Base-by-base conservation (phyloP, 2,113 vertebrate species). In the Ceuthmochares aereus region DNA sequence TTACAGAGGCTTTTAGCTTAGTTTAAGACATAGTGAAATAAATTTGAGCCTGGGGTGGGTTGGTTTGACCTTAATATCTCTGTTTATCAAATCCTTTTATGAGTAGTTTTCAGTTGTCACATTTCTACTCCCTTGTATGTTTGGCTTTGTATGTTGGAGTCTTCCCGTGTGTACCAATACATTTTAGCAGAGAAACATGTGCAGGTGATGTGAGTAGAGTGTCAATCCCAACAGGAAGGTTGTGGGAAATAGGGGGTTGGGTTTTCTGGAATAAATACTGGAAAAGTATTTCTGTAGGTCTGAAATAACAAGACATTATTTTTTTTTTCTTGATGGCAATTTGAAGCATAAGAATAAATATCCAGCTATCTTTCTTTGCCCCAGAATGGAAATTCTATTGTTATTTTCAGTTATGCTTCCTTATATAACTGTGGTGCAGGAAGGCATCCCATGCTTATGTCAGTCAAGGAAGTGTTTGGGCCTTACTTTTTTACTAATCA, bases 231-330 rank as follows among this genome's bases (percentile, higher is more conserved):
- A 34, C 29, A 58, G 17, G 26, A 67, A 70, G 68, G 16, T 3
- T 21, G 6, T 2, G 2, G 19, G 5, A 9, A 40, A 2, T 26
- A 32, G 21, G 21, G 2, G 15, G 5, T 4, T 1, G 7, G 1
- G 1, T 4, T 10, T 45, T 74, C 59, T 30, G 1, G 62, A 15
- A 8, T 10, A 10, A 52, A 2, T 40, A 11, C 10, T 58, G n/a
- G 54, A 49, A 52, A 69, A 40, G 9, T 37, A 8, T 84, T 92
- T 90, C 10, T 45, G 25, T 36, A 12, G 8, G 8, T 78, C 37
- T 75, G 60, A 81, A 84, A 66, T 43, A 81, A 19, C 1, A 8
- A 54, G 9, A 5, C 3, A 23, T 23, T 15, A n/a, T 11, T 6
- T 56, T 6, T 56, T 34, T 34, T 64, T 43, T 22, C 47, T 60